Evolutionary conservation across 2,113 vertebrate species (phyloP).

Genomic region (Oenanthe oenanthe): DNA sequence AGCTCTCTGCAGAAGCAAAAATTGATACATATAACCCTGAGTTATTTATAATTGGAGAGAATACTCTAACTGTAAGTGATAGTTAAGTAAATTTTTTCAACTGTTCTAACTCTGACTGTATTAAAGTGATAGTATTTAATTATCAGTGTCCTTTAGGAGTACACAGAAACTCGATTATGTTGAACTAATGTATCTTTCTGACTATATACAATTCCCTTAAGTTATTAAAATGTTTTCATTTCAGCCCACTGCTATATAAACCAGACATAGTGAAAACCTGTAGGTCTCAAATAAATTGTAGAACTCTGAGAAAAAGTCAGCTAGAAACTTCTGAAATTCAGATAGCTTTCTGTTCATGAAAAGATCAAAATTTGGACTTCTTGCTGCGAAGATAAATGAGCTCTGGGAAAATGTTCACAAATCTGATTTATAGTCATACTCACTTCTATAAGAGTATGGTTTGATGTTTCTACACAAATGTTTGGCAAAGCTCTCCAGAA

Average conservation of each 20-base stretch:
- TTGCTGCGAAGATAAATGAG: background rate
- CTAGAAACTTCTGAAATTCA: background rate
- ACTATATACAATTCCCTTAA: background rate
- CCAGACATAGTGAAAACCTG: background rate
- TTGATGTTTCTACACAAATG: background rate
- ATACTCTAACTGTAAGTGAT: constrained; percentile 78
- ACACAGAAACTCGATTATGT: background rate
- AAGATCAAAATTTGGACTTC: background rate
- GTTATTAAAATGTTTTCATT: background rate
- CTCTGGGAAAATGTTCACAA: background rate
- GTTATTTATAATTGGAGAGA: constrained; percentile 79
- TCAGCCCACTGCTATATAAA: background rate
- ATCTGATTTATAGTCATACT: background rate
- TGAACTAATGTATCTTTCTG: background rate
- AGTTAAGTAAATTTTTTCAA: background rate
- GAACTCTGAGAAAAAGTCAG: background rate
- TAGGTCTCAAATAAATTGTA: background rate
- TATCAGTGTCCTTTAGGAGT: background rate
- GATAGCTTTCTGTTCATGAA: background rate
- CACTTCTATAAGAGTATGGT: background rate
- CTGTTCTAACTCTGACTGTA: background rate
- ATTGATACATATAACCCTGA: constrained; percentile 81
- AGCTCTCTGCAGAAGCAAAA: constrained; percentile 77
- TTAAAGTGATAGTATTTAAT: background rate
- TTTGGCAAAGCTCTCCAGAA: background rate